Base-by-base conservation (phyloP, 2,888 invertebrate species). In the Leucoptera coffeella region DNA sequence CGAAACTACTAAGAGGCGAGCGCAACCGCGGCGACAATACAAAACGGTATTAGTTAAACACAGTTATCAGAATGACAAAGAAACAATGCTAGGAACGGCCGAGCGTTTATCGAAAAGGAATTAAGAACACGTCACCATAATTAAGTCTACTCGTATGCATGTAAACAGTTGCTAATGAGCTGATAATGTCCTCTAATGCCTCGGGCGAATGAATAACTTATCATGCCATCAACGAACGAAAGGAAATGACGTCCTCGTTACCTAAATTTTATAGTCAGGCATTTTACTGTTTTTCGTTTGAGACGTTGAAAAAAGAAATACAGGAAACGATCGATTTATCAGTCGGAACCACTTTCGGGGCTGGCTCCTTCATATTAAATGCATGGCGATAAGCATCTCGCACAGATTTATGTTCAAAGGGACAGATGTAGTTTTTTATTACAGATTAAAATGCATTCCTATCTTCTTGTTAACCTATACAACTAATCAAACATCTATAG, bases 201-300 rank as follows among this genome's bases (percentile, higher is more conserved):
- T n/a, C n/a, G n/a, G n/a, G n/a, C n/a, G n/a, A n/a, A n/a, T n/a
- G n/a, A n/a, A n/a, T n/a, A n/a, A n/a, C n/a, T n/a, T n/a, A 43
- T 38, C 37, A 35, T 46, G 42, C 43, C 53, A 50, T 53, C 61
- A 51, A 50, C 42, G 48, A 49, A 48, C 43, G 41, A 49, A 45
- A 62, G 67, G 64, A 67, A 65, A 54, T 55, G 51, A 57, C 48
- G 47, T 37, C 44, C 48, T 52, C n/a, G n/a, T n/a, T n/a, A n/a
- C n/a, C n/a, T n/a, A n/a, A n/a, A n/a, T n/a, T n/a, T n/a, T n/a
- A n/a, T n/a, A n/a, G n/a, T n/a, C n/a, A n/a, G n/a, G n/a, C n/a
- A n/a, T n/a, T n/a, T n/a, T n/a, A n/a, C n/a, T n/a, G n/a, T n/a
- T n/a, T n/a, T n/a, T n/a, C n/a, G n/a, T n/a, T n/a, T n/a, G n/a